A percentile compares a stretch with the other conserved stretches of the same genome.
phyloP scores from a whole-genome alignment of 2,888 invertebrate species.

The Drosophila cracens region DNA sequence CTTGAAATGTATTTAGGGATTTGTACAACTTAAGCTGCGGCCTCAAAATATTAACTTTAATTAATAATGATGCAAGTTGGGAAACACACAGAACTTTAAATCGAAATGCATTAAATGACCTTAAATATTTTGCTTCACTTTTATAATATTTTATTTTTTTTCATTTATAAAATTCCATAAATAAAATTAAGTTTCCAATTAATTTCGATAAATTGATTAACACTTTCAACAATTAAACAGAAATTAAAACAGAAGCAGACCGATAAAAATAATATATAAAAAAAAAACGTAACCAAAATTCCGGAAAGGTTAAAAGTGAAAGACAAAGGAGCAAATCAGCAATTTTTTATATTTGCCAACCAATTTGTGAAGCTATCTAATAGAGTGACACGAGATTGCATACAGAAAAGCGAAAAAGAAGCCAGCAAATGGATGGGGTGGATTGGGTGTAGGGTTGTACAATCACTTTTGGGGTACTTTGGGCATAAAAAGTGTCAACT shows the following conservation, averaged over 20 bases:
- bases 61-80: neutral
- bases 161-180: too few species aligned
- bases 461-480: slow-evolving; percentile 43
- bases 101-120: neutral
- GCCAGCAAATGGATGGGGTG: neutral
- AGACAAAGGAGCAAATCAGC: slow-evolving; percentile 29
- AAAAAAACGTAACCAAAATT: neutral
- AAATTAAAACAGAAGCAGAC: neutral
- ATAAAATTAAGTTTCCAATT: neutral
- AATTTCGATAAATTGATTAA: neutral
- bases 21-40: neutral
- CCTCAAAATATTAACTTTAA: neutral
- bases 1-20: neutral
- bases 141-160: neutral
- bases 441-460: neutral
- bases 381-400: slow-evolving; percentile 9
- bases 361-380: slow-evolving; percentile 45
- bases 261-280: neutral
- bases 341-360: slow-evolving; percentile 44
- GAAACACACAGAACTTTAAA: neutral
- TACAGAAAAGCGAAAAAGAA: neutral
- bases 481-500: slow-evolving; percentile 74
- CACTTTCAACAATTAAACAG: neutral
- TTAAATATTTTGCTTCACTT: neutral
- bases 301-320: slow-evolving; percentile 20